Conservation (phyloP, 2,113 vertebrate genomes). For the Brachyistius frenatus region DNA sequence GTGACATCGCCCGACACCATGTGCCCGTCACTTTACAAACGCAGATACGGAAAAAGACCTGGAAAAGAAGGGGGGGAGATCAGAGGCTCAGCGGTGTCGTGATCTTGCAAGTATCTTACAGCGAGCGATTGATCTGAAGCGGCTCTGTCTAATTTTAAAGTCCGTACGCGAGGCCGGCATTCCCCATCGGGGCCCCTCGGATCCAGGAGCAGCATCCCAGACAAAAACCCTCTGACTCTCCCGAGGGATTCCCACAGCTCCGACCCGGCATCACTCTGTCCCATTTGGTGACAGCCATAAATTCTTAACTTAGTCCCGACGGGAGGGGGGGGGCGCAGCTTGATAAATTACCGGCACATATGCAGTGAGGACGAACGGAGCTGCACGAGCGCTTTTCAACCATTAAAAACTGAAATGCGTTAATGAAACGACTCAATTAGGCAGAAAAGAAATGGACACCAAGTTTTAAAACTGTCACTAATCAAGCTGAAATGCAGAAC, state of each 20-base stretch:
- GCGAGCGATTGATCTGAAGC: constrained; percentile 51
- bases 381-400: too few species aligned
- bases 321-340: too few species aligned
- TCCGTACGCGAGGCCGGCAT: constrained; percentile 30
- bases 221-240: constrained; percentile 33
- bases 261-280: constrained; percentile 27
- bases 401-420: too few species aligned
- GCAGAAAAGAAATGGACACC: too few species aligned
- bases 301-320: constrained; percentile 17
- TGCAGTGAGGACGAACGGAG: neutral
- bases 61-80: constrained; percentile 2
- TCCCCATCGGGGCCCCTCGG: constrained; percentile 6
- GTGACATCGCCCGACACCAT: constrained; percentile 68
- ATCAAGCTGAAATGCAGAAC: too few species aligned
- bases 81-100: constrained; percentile 36
- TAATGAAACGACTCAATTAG: too few species aligned
- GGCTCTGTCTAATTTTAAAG: constrained; percentile 69
- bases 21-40: constrained; percentile 39
- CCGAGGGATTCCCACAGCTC: constrained; percentile 47
- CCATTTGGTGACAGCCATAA: constrained; percentile 39
- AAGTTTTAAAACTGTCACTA: too few species aligned
- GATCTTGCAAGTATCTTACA: constrained; percentile 56
- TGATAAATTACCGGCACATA: constrained; percentile 11
- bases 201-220: constrained; percentile 31
- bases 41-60: constrained; percentile 1